Evolutionary conservation across 2,113 vertebrate species (phyloP), one percentile per base, ranked within the genome.

Genomic region (human (Homo sapiens)): DNA sequence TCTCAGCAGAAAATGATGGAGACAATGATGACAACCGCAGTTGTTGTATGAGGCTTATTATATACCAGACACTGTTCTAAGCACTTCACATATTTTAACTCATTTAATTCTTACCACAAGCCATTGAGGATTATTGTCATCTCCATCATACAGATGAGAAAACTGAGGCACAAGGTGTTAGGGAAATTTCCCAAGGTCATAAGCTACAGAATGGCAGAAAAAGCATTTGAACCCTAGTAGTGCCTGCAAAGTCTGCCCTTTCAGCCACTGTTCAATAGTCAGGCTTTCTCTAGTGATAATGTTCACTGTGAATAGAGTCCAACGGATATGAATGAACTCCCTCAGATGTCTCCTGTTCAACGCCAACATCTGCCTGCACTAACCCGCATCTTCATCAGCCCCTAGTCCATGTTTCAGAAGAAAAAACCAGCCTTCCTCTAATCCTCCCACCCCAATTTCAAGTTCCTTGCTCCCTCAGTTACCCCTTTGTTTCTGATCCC

Each of bases 31-130:
- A 0, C 17, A n/a, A 17, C 11, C 17, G n/a, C 12, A 14, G 10
- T 1, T 70, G 48, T 38, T 18, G 16, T 1, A 2, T 0, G 0
- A 8, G 10, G 48, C 17, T n/a, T 66, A 30, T 43, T n/a, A 6
- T 17, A 32, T 11, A 27, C 52, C 22, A 50, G 50, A 50, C 18
- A 25, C 59, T 6, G 2, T 48, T 80, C 43, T 57, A 50, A 70
- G 35, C 55, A 40, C 35, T 22, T 88, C 35, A 0, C 14, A 20
- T 23, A 20, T 79, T 73, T 45, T 80, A 73, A 89, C 6, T 43
- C 10, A 10, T 40, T 70, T 38, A 35, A 85, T 84, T 61, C 81
- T 70, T 68, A 55, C 5, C 27, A 52, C 3, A 10, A 14, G 38
- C 30, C 38, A 30, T 10, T 27, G 38, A 64, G 17, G 70, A 93